A percentile compares a stretch with the other conserved stretches of the same genome.
Evolutionary conservation across 2,888 invertebrate genomes (phyloP).

Genomic region (Aproaerema taeniolella): DNA sequence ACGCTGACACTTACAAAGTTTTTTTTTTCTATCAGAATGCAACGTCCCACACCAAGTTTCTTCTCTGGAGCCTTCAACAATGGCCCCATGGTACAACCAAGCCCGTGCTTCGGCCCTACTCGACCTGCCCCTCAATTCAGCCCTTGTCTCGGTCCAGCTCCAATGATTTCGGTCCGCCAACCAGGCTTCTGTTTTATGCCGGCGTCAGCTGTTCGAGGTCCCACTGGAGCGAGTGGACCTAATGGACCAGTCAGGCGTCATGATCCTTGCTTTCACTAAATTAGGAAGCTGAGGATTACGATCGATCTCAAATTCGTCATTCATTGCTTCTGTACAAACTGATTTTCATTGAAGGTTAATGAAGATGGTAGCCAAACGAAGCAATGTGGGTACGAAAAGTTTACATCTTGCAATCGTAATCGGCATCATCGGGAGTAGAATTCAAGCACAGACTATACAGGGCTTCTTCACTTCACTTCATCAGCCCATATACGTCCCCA

Average conservation of each 20-base stretch:
- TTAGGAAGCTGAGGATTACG: too few species aligned
- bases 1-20: too few species aligned
- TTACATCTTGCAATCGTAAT: too few species aligned
- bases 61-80: constrained; percentile 27
- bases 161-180: constrained; percentile 25
- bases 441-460: too few species aligned
- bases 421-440: too few species aligned
- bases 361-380: too few species aligned
- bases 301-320: too few species aligned
- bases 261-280: constrained; percentile 25
- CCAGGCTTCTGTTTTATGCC: constrained; percentile 46
- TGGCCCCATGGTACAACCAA: constrained; percentile 13
- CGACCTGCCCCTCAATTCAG: constrained; percentile 17
- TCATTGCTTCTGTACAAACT: too few species aligned
- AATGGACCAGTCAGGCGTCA: constrained; percentile 3
- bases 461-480: too few species aligned
- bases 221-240: not conserved
- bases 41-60: constrained; percentile 40
- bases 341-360: too few species aligned
- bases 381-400: too few species aligned
- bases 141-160: constrained; percentile 24
- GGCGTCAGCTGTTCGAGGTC: constrained; percentile 34
- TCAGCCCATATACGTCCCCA: too few species aligned
- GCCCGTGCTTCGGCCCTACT: constrained; percentile 33
- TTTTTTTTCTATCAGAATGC: constrained; percentile 40